phyloP scores from a whole-genome alignment of 2,888 invertebrate species.

The Cataglyphis albicans region DNA sequence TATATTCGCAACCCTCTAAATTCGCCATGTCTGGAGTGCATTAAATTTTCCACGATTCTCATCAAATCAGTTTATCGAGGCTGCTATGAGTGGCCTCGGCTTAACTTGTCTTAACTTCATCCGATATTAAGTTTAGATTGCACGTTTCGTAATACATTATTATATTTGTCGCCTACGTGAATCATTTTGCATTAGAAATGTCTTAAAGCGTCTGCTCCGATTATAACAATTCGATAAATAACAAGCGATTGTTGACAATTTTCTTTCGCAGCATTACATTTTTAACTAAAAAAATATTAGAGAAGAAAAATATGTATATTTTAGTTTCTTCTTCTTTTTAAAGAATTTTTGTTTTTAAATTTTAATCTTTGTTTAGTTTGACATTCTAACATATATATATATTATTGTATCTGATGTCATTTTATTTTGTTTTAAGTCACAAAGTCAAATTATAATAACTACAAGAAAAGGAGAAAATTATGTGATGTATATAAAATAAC shows the following conservation, averaged over 20 bases:
- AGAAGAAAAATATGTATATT: neutral
- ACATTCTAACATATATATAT: neutral
- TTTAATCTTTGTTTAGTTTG: neutral
- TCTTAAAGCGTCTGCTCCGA: neutral
- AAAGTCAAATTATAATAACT: neutral
- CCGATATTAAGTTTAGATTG: slow-evolving; percentile 15
- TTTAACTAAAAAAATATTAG: neutral
- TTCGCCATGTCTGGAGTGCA: slow-evolving; percentile 4
- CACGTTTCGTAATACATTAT: neutral
- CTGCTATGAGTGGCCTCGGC: neutral
- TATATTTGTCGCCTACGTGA: neutral
- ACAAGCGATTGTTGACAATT: neutral
- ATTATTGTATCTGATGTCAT: neutral
- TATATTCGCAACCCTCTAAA: slow-evolving; percentile 12
- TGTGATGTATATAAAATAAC: neutral
- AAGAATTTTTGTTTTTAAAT: neutral
- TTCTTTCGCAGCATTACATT: neutral
- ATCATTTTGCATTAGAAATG: neutral
- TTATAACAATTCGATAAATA: slow-evolving; percentile 2
- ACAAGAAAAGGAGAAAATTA: neutral
- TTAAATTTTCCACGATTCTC: slow-evolving; percentile 37
- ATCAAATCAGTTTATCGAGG: slow-evolving; percentile 5
- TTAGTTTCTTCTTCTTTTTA: neutral
- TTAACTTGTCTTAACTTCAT: neutral
- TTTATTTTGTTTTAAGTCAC: neutral